These are phyloP conservation scores for Yponomeuta cagnagella DNA, from an alignment of 2,888 invertebrate species.

Conservation along the genomic window DNA sequence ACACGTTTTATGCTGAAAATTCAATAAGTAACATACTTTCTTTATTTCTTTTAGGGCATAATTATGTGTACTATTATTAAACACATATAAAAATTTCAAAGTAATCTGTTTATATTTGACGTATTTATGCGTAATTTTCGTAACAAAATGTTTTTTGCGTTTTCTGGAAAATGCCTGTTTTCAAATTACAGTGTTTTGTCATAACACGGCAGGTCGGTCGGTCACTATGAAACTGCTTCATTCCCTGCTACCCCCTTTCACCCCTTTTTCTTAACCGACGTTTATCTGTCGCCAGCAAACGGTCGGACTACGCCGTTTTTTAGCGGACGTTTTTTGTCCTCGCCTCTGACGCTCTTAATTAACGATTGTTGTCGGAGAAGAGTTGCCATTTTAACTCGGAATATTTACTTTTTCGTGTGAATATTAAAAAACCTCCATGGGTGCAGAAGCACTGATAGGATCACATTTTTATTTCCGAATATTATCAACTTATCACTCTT, in stretches of 20 bases:
- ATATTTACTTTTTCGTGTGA: not conserved
- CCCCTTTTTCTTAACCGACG: not conserved
- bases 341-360: not conserved
- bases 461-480: not conserved
- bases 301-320: not conserved
- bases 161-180: no score
- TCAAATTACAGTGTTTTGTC: no score
- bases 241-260: not conserved
- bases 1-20: no score
- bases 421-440: not conserved
- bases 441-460: not conserved
- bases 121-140: no score
- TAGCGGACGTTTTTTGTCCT: not conserved
- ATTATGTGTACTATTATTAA: no score
- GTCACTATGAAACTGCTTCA: not conserved
- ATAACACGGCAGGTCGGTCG: not conserved
- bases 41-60: no score
- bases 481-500: not conserved
- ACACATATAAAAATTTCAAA: no score
- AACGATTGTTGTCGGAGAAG: not conserved
- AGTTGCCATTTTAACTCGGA: not conserved
- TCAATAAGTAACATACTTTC: no score
- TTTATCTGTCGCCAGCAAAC: not conserved
- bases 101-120: no score
- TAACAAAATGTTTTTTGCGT: no score